phyloP scores from a whole-genome alignment of 1,140 invertebrate species.

The Caerostris extrusa region DNA sequence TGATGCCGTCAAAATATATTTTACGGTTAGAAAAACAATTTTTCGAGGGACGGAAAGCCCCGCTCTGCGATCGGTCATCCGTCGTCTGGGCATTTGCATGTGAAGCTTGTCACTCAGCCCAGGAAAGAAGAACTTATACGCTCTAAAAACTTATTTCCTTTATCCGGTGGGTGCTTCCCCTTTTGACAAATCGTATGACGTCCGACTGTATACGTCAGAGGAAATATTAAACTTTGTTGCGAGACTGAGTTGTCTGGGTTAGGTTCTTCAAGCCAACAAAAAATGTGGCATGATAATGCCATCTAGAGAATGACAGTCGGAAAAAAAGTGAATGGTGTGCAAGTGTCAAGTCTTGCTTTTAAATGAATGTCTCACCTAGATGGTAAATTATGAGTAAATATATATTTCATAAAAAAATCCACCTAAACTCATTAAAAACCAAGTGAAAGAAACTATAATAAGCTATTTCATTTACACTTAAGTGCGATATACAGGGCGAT shows the following conservation, averaged over 20 bases:
- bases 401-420: too few relatives aligned
- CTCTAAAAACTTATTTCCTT: constrained; percentile 55
- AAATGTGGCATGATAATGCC: neutral
- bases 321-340: neutral
- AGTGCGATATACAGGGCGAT: too few relatives aligned
- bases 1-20: constrained; percentile 61
- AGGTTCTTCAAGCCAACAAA: neutral
- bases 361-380: neutral
- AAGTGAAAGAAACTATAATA: too few relatives aligned
- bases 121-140: constrained; percentile 28
- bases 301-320: neutral
- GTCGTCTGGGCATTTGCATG: constrained; percentile 35
- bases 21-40: constrained; percentile 62
- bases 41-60: neutral
- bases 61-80: constrained; percentile 20
- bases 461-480: too few relatives aligned
- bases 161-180: neutral
- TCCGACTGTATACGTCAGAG: neutral
- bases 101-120: constrained; percentile 1
- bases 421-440: too few relatives aligned
- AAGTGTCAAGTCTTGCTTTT: neutral
- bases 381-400: neutral
- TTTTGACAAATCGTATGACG: constrained; percentile 27
- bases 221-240: constrained; percentile 50
- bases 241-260: neutral